Evolutionary conservation across 2,113 vertebrate genomes (phyloP), one percentile per base, ranked within the genome.

Genomic region (Chaetura pelagica): DNA sequence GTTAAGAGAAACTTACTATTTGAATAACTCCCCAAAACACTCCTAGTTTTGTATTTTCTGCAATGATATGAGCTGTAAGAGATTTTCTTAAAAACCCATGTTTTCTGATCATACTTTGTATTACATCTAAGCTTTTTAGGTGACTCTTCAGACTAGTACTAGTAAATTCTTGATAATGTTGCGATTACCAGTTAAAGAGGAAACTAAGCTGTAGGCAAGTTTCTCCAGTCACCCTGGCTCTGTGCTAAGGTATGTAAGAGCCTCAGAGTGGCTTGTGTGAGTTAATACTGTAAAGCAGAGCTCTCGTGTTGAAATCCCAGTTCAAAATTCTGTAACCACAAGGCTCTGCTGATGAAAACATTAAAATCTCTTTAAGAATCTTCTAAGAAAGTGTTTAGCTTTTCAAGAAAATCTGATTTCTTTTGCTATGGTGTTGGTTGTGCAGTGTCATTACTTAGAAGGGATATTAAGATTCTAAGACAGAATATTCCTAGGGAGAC

Each of bases 191-290:
- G 26, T 22, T 84, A 73, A 76, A 72, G n/a, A 78, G 14, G 27
- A 64, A 83, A 12, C 4, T 1, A 24, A 76, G 27, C 26, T 30
- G 52, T 10, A 2, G 17, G 2, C 22, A 62, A 42, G 8, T 7
- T 59, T 67, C 64, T 26, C 1, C 12, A n/a, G 46, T 24, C 29
- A 7, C n/a, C 4, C 52, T 84, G 24, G 6, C 23, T 59, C 66
- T 44, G 6, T 12, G 4, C 29, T 9, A 30, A 55, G 32, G 35
- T 4, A 7, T 3, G 1, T 0, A 21, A 42, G 71, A 26, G 29
- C 30, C 66, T 48, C 5, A 1, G 17, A n/a, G 44, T 8, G 38
- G 24, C 17, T 61, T 63, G 5, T 63, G 44, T 10, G 66, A 87
- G 71, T 51, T 27, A 34, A 40, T 12, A 14, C n/a, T 15, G 59